Evolutionary conservation across 2,888 invertebrate species (phyloP), one percentile per base, ranked within the genome.

Genomic region (Lasioglossum villosulum): DNA sequence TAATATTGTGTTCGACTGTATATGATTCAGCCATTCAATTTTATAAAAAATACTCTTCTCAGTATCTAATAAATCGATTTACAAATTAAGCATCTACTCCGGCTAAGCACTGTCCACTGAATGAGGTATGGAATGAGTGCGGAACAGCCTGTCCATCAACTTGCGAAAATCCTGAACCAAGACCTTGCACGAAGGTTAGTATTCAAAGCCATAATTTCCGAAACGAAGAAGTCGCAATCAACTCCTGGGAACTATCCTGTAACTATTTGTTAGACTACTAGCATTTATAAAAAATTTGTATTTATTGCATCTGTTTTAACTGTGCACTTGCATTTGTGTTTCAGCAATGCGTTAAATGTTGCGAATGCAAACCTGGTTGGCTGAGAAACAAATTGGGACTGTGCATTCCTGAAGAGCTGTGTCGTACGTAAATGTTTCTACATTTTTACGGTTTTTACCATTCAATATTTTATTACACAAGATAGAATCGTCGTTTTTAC

Each of bases 101-200:
- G 30, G 0, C 0, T 39, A 1, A 30, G 4, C 0, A 2, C 10
- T 73, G 72, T 19, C 72, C 72, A 19, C 30, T 16, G 42, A 48
- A 30, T 14, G 72, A 73, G 19, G 48, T 34, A 4, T 73, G 72
- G 72, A 23, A 19, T 4, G 30, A 48, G 1, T 73, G 72, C 10
- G 72, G 72, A n/a, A 30, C 72, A 4, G 72, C 72, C 30, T 73
- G 72, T 48, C 72, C 45, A 12, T 2, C 1, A 73, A 30, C 72
- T 34, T 73, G 72, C 30, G 19, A 16, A 4, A 3, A 48, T 10
- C 72, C 34, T 23, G 19, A 48, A 6, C 72, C 72, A 30, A 10
- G 0, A n/a, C 0, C 1, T 10, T 73, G 72, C 48, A 73, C 72
- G 0, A 1, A 4, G 34, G 72, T 73, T 48, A 73, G 72, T 73